Conservation (phyloP, 1,140 invertebrate genomes). For the Odontomachus brunneus region DNA sequence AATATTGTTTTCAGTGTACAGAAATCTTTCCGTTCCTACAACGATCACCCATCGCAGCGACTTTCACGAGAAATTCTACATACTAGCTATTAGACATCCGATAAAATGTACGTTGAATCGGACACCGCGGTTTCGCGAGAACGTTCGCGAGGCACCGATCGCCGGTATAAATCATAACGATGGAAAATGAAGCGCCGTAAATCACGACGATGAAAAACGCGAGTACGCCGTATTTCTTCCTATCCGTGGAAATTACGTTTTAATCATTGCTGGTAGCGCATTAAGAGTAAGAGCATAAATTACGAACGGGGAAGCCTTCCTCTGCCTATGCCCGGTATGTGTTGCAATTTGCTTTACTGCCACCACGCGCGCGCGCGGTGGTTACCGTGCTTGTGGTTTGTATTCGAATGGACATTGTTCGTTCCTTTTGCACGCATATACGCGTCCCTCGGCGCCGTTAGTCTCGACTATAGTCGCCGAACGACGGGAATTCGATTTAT, state of each 20-base stretch:
- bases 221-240: conserved; percentile 48
- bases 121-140: conserved; percentile 7
- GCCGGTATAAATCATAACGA: conserved; percentile 38
- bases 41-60: too few relatives aligned
- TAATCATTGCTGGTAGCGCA: conserved; percentile 66
- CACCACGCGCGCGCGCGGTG: conserved; percentile 38
- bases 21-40: too few relatives aligned
- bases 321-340: conserved; percentile 18
- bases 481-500: not conserved
- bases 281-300: conserved; percentile 68
- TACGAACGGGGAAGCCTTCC: conserved; percentile 36
- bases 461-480: conserved; percentile 6
- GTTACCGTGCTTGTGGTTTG: conserved; percentile 59
- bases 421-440: conserved; percentile 42
- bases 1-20: too few relatives aligned
- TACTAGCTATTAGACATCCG: conserved; percentile 4
- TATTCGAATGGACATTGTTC: conserved; percentile 61
- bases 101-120: conserved; percentile 17
- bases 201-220: conserved; percentile 54
- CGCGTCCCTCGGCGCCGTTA: conserved; percentile 33
- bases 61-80: too few relatives aligned
- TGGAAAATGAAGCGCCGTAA: conserved; percentile 52
- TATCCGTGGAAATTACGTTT: conserved; percentile 69
- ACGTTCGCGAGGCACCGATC: conserved; percentile 34
- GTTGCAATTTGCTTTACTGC: conserved; percentile 68